phyloP scores from a whole-genome alignment of 2,797 vertebrate species.

The Oreochromis grahami region DNA sequence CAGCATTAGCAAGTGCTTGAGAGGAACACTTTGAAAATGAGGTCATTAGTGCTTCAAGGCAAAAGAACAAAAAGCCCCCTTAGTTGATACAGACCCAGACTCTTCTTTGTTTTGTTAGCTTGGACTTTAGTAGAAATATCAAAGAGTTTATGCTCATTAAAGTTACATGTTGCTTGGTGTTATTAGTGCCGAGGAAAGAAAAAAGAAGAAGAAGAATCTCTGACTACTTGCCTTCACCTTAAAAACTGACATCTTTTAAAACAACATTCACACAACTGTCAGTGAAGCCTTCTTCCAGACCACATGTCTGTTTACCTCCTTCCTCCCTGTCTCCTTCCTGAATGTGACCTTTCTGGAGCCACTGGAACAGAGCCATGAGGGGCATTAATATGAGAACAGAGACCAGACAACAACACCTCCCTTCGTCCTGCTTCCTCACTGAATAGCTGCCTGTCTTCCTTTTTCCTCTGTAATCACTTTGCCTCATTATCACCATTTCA shows the following conservation, averaged over 20 bases:
- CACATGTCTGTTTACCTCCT: background rate
- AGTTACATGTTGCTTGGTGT: background rate
- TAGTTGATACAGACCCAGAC: background rate
- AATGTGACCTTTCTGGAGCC: conserved; percentile 32
- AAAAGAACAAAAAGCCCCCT: accelerated
- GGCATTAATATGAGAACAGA: background rate
- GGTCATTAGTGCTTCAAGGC: accelerated
- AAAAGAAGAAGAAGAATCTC: background rate
- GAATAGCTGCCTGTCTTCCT: background rate
- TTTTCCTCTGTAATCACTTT: background rate
- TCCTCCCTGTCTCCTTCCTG: background rate
- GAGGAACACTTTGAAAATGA: background rate
- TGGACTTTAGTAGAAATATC: background rate
- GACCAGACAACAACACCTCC: conserved; percentile 1
- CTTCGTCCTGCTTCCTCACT: background rate
- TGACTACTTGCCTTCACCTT: background rate
- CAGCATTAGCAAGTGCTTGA: background rate
- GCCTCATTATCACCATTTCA: background rate
- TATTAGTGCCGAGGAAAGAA: background rate
- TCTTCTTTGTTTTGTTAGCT: background rate
- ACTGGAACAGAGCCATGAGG: conserved; percentile 12
- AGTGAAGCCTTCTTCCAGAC: background rate
- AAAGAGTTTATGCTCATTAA: background rate
- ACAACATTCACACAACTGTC: background rate
- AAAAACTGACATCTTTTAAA: background rate